Evolutionary conservation across 2,888 invertebrate genomes (phyloP).

Genomic region (Tiphia femorata): DNA sequence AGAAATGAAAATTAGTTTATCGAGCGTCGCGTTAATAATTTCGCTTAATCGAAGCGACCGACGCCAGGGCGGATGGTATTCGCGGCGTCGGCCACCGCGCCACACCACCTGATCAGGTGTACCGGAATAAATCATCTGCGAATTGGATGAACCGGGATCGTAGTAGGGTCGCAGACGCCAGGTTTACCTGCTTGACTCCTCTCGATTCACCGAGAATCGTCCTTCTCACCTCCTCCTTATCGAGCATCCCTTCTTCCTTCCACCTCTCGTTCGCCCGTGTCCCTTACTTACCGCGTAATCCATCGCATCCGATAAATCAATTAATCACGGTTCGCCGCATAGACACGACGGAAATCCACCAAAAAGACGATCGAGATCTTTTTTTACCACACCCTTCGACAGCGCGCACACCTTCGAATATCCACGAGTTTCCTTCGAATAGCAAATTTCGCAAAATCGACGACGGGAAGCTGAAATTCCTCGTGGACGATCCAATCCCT

Average conservation of each 20-base stretch:
- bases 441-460: no score
- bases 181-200: not conserved
- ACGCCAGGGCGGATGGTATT: conserved; percentile 40
- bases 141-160: conserved; percentile 21
- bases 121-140: conserved; percentile 44
- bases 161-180: no score
- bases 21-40: conserved; percentile 59
- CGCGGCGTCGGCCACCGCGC: conserved; percentile 29
- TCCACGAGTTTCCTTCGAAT: no score
- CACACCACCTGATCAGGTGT: conserved; percentile 40
- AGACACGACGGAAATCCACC: no score
- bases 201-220: conserved; percentile 2
- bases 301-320: no score
- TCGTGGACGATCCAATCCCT: no score
- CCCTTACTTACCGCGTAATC: not conserved
- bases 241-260: not conserved
- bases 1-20: conserved; percentile 62
- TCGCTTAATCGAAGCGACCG: conserved; percentile 56
- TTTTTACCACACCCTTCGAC: no score
- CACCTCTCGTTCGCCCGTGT: not conserved
- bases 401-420: no score
- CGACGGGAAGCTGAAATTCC: no score
- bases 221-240: not conserved
- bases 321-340: no score
- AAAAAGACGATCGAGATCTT: no score